Evolutionary conservation across 2,888 invertebrate genomes (phyloP).

Genomic region (Mycalesis mineus): DNA sequence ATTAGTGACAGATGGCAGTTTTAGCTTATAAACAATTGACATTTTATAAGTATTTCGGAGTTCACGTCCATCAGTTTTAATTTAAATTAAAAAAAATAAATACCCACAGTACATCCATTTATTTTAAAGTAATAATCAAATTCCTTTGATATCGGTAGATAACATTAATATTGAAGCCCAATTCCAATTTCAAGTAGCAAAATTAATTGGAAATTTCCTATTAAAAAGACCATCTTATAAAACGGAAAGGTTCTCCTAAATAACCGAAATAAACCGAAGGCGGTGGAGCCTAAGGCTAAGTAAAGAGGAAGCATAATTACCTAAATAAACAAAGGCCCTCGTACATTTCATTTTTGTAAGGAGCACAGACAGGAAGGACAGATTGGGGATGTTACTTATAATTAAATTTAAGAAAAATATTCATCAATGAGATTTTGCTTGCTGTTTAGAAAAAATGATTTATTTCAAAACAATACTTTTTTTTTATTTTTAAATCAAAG

Average conservation of each 20-base stretch:
- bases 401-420: not conserved
- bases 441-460: too few species aligned
- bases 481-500: too few species aligned
- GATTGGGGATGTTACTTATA: not conserved
- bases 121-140: too few species aligned
- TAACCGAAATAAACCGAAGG: slow-evolving; percentile 1
- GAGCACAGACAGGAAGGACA: not conserved
- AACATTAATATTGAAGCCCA: not conserved
- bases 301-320: slow-evolving; percentile 7
- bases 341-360: not conserved
- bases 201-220: slow-evolving; percentile 8
- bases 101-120: too few species aligned
- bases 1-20: too few species aligned
- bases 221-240: slow-evolving; percentile 5
- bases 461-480: too few species aligned
- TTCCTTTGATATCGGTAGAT: not conserved
- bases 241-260: not conserved
- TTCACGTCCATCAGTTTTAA: too few species aligned
- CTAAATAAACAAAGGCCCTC: slow-evolving; percentile 7
- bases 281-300: not conserved
- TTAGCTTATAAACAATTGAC: too few species aligned
- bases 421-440: too few species aligned
- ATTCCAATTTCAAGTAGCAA: slow-evolving; percentile 1
- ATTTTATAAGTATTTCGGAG: too few species aligned
- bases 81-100: too few species aligned